Evolutionary conservation across 2,888 invertebrate genomes (phyloP).

Genomic region (Carabus problematicus): DNA sequence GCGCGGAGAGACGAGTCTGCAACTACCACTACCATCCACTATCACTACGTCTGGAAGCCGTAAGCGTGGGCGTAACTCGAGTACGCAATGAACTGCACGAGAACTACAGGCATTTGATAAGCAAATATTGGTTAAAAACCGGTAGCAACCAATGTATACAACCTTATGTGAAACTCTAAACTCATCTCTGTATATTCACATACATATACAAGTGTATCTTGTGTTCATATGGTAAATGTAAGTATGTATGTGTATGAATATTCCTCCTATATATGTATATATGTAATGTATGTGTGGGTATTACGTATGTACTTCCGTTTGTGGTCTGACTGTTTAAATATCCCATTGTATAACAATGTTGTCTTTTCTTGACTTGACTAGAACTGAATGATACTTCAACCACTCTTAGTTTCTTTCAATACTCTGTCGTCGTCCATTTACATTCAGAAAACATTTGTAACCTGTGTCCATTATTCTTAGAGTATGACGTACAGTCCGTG

Average conservation of each 20-base stretch:
- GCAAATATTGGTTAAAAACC: conserved; percentile 43
- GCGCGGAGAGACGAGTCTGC: too few species aligned
- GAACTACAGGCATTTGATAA: conserved; percentile 37
- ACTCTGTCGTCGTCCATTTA: conserved; percentile 25
- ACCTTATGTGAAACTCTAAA: conserved; percentile 6
- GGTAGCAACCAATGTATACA: conserved; percentile 22
- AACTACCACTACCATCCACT: too few species aligned
- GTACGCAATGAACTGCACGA: background rate
- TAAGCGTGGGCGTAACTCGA: conserved; percentile 25
- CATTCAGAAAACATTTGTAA: conserved; percentile 40
- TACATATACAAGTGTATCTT: background rate
- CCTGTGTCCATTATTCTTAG: conserved; percentile 7
- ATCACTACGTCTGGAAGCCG: background rate
- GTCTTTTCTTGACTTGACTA: conserved; percentile 27
- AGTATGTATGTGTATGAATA: background rate
- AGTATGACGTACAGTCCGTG: too few species aligned
- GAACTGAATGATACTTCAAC: conserved; percentile 35
- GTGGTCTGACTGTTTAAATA: conserved; percentile 31
- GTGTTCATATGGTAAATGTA: background rate
- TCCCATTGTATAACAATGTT: conserved; percentile 41
- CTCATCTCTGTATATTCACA: background rate
- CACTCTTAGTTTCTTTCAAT: conserved; percentile 33
- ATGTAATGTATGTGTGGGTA: conserved; percentile 17
- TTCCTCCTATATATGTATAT: conserved; percentile 4
- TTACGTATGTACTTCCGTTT: conserved; percentile 29